phyloP scores from a whole-genome alignment of 2,113 vertebrate genomes.

The Peromyscus polionotus region DNA sequence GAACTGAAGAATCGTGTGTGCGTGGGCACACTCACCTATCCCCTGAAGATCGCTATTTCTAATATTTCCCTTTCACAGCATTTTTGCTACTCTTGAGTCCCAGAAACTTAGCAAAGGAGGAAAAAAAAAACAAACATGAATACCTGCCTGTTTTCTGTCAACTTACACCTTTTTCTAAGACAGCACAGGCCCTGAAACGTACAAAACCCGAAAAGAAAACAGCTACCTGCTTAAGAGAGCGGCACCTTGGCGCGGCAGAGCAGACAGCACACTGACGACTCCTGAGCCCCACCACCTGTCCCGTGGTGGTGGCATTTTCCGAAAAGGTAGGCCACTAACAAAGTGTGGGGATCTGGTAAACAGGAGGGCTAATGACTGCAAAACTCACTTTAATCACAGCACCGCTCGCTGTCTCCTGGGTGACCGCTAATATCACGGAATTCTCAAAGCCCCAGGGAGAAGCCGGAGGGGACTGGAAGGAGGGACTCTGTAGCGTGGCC shows the following conservation, averaged over 20 bases:
- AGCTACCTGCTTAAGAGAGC: not conserved
- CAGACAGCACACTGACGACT: accelerated
- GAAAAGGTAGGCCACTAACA: not conserved
- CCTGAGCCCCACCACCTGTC: not conserved
- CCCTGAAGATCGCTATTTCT: not conserved
- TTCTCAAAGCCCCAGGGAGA: not conserved
- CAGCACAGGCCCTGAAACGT: not conserved
- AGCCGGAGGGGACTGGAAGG: not conserved
- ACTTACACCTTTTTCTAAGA: not conserved
- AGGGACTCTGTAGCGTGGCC: not conserved
- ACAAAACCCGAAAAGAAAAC: not conserved
- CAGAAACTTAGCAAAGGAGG: not conserved
- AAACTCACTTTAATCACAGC: not conserved
- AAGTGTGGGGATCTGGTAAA: not conserved
- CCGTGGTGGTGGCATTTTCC: not conserved
- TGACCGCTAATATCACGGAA: not conserved
- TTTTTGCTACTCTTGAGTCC: slow-evolving; percentile 47
- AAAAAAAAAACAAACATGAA: not conserved
- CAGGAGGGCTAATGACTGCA: not conserved
- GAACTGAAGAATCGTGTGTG: not conserved
- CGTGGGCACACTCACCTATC: not conserved
- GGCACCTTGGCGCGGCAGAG: not conserved
- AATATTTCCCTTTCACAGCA: slow-evolving; percentile 57
- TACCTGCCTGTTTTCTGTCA: not conserved
- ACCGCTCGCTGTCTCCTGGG: not conserved